These are phyloP conservation scores for Corynorhinus townsendii DNA, from an alignment of 2,113 vertebrate species.

Conservation along the genomic window DNA sequence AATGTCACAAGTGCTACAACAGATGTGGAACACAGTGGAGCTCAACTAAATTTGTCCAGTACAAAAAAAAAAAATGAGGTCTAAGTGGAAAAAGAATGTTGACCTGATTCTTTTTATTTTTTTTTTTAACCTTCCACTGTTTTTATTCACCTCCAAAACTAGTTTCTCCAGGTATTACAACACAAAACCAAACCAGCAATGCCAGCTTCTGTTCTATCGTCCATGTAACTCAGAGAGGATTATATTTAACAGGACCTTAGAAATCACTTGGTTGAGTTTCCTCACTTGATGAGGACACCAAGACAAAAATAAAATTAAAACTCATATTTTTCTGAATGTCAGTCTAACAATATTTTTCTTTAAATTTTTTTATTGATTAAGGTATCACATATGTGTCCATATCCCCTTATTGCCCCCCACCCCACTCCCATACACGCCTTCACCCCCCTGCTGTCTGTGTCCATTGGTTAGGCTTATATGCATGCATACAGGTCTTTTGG, in stretches of 20 bases:
- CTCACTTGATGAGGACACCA: not conserved
- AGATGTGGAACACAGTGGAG: not conserved
- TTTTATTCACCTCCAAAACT: conserved; percentile 11
- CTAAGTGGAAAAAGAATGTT: not conserved
- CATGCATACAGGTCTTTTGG: no score
- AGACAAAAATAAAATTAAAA: not conserved
- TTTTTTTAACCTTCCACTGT: not conserved
- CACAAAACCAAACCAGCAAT: not conserved
- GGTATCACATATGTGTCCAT: no score
- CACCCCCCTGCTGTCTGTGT: no score
- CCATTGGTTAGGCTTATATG: no score
- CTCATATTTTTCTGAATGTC: not conserved
- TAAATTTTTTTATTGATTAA: no score
- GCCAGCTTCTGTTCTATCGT: not conserved
- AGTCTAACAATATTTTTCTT: not conserved
- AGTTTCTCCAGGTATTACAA: not conserved
- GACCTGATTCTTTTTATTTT: not conserved
- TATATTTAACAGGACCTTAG: not conserved
- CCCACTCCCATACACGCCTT: no score
- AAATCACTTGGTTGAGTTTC: not conserved
- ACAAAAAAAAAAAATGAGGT: not conserved
- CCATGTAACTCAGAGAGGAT: not conserved
- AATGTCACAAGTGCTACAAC: not conserved
- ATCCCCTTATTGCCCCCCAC: no score
- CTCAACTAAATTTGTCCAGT: not conserved